phyloP scores from a whole-genome alignment of 2,113 vertebrate genomes.

The Aegithalos caudatus region DNA sequence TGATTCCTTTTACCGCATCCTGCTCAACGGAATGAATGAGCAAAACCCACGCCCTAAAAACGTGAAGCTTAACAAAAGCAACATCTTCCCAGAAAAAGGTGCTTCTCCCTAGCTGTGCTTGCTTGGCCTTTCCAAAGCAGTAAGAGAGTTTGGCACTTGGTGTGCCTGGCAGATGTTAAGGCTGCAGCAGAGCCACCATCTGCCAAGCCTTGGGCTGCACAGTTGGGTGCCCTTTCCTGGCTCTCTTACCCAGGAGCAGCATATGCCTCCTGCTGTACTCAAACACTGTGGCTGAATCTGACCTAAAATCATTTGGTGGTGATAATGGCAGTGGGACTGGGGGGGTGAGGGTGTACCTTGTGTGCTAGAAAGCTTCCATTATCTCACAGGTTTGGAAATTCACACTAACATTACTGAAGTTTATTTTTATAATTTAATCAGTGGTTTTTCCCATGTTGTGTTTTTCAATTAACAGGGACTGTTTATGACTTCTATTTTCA shows the following conservation, averaged over 20 bases:
- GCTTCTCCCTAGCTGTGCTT: neutral
- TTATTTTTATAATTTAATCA: neutral
- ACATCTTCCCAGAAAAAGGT: slow-evolving; percentile 88
- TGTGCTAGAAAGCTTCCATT: neutral
- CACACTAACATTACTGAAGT: neutral
- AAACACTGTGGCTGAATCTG: neutral
- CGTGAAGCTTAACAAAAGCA: slow-evolving; percentile 83
- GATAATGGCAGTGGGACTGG: neutral
- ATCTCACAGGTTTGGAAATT: neutral
- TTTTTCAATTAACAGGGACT: slow-evolving; percentile 73
- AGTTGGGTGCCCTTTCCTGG: neutral
- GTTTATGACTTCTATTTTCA: slow-evolving; percentile 91
- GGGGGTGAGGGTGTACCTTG: fast-evolving
- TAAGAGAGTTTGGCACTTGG: neutral
- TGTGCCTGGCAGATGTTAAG: neutral
- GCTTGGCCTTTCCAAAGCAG: neutral
- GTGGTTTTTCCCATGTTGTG: neutral
- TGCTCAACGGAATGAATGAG: slow-evolving; percentile 77
- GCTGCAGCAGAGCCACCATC: neutral
- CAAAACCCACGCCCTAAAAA: slow-evolving; percentile 80
- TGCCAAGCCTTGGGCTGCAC: neutral
- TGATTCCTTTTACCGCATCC: slow-evolving; percentile 82
- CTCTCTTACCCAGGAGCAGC: neutral
- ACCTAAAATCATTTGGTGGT: neutral
- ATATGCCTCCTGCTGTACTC: neutral